Base-by-base conservation (phyloP, 2,888 invertebrate genomes). In the Thelaira solivaga region DNA sequence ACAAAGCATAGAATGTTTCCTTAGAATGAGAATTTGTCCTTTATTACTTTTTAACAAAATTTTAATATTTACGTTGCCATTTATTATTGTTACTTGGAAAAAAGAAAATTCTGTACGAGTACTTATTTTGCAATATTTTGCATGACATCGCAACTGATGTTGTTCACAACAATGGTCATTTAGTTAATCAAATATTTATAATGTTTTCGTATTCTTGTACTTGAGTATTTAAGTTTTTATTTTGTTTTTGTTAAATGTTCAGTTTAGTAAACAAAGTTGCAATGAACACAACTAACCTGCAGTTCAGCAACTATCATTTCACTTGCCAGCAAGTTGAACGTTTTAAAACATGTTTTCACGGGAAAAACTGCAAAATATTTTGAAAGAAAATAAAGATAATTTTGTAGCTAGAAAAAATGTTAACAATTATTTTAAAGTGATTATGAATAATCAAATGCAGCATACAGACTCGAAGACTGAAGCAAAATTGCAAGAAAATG, bases 361-460 rank as follows among this genome's bases (percentile, higher is more conserved):
- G 3, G 57, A 71, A 20, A 83, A 82, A 69, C 74, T 83, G 22
- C 26, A 82, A 45, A 76, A 81, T 57, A 65, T 82, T 55, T 36
- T 83, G 26, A 80, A 61, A 26, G 78, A 68, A 22, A 79, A 81
- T 57, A 67, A 77, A 36, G 65, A 72, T 34, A 64, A 24, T 39
- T 53, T 77, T 5, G 53, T 11, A 0, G 55, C 61, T 31, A 39
- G 34, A 5, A 34, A 34, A 8, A 45, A 51, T 34, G 13, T 36
- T 24, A 61, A 55, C 5, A 43, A 24, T 49, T 43, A 31, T 43
- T 24, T 69, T 16, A 53, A 61, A 62, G 31, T 47, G 18, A 18
- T 51, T 4, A 69, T 62, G 43, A 62, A 24, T 16, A 45, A 61
- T 41, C 64, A 53, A 64, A 29, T 8, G 0, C 36, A 67, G 22